Percentiles rank a stretch among this genome's conserved stretches.
These are phyloP conservation scores for Anoplius nigerrimus DNA, from an alignment of 2,888 invertebrate genomes.

Conservation along the genomic window DNA sequence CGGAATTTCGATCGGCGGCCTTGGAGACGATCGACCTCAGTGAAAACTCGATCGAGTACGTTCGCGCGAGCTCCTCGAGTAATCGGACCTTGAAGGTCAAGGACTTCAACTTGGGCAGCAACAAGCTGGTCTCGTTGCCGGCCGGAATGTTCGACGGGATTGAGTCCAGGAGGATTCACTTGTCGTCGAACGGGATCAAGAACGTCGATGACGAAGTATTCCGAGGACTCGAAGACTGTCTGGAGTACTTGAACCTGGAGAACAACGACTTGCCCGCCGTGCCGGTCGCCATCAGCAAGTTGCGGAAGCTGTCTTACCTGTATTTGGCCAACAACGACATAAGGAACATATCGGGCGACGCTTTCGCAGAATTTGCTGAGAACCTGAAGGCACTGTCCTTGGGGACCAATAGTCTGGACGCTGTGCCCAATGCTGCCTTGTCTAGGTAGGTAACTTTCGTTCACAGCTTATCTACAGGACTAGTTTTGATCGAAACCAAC, in stretches of 20 bases:
- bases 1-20: constrained; percentile 79
- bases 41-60: constrained; percentile 86
- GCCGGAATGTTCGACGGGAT: constrained; percentile 82
- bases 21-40: constrained; percentile 76
- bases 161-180: constrained; percentile 85
- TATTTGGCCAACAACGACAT: constrained; percentile 89
- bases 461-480: background rate
- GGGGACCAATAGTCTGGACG: constrained; percentile 87
- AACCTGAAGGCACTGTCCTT: constrained; percentile 87
- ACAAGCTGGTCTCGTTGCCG: constrained; percentile 83
- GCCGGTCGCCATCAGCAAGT: constrained; percentile 82
- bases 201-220: constrained; percentile 85
- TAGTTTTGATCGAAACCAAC: too few relatives aligned
- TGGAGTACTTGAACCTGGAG: constrained; percentile 90
- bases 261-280: constrained; percentile 85
- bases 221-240: constrained; percentile 82
- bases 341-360: constrained; percentile 80
- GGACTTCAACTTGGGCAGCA: constrained; percentile 89
- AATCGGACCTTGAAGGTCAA: constrained; percentile 82
- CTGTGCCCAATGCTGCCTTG: constrained; percentile 83
- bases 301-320: constrained; percentile 85
- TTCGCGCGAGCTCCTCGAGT: constrained; percentile 68
- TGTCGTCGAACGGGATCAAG: constrained; percentile 86
- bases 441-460: constrained; percentile 69
- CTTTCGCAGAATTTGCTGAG: constrained; percentile 78